Evolutionary conservation across 2,888 invertebrate species (phyloP).

Genomic region (Mythimna vitellina): DNA sequence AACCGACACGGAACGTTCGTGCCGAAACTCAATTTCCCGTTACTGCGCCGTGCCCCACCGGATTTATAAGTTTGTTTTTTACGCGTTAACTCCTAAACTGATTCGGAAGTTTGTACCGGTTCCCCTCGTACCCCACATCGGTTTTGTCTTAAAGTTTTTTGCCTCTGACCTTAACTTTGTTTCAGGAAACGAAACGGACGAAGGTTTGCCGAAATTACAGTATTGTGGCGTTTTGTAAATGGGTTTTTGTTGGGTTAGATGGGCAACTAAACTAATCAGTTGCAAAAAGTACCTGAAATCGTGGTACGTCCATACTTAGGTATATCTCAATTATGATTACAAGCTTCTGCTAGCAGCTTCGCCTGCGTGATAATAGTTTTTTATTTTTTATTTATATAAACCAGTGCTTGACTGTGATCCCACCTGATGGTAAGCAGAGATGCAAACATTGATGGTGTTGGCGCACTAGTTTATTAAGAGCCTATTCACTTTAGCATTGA

Average conservation of each 20-base stretch:
- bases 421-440: too few relatives aligned
- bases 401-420: too few relatives aligned
- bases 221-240: conserved; percentile 14
- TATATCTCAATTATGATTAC: too few relatives aligned
- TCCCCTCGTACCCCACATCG: conserved; percentile 56
- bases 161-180: conserved; percentile 38
- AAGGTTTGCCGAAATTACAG: conserved; percentile 12
- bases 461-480: too few relatives aligned
- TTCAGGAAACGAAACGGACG: conserved; percentile 29
- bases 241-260: neutral
- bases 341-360: too few relatives aligned
- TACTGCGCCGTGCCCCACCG: conserved; percentile 41
- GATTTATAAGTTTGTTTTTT: conserved; percentile 68
- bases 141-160: conserved; percentile 63
- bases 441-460: too few relatives aligned
- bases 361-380: too few relatives aligned
- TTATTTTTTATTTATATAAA: too few relatives aligned
- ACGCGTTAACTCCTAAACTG: conserved; percentile 67
- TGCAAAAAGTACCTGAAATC: neutral
- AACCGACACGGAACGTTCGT: conserved; percentile 39
- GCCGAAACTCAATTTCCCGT: conserved; percentile 59
- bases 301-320: too few relatives aligned
- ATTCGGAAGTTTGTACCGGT: conserved; percentile 61
- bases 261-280: neutral
- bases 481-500: too few relatives aligned